Base-by-base conservation (phyloP, 2,888 invertebrate genomes). In the Eugnorisma glareosa region DNA sequence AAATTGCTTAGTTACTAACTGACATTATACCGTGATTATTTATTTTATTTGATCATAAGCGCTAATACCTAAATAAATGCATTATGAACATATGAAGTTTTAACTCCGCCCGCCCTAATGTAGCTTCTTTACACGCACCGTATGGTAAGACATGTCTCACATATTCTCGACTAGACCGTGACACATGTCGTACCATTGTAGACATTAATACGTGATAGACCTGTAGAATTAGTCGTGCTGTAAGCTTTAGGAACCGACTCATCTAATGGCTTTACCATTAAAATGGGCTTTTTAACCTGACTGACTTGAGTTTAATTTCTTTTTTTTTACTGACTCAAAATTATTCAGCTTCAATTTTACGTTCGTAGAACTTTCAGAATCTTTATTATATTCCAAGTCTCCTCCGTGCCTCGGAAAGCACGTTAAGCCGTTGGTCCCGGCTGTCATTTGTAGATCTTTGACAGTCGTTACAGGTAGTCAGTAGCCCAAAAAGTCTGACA, bases 141-240 rank as follows among this genome's bases (percentile, higher is more conserved):
- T 11, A 24, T 18, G 21, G 5, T 48, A 43, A 61, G 79, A 69
- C 11, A 43, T 51, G 28, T 54, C 51, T 54, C 35, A 48, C 45
- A 24, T 40, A 35, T 73, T 57, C 18, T 66, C 24, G 40, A 81
- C 28, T 37, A 57, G 21, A 48, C 74, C 57, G 40, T 78, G 74
- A 74, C 74, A 78, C 15, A 57, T 66, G 64, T 80, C 51, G 35
- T 43, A 72, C 43, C 64, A 74, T 63, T 79, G 64, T 74, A 28
- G 37, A 45, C 64, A 73, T 63, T 28, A 2, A 18, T 81, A 59
- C 75, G 74, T 66, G 57, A 59, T 24, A 31, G 35, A 64, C 24
- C 40, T 66, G 31, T 28, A 43, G 15, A 5, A 45, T n/a, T 45
- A 64, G 21, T 66, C 64, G 64, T 75, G 57, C 28, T 18, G 3